Base-by-base conservation (phyloP, 2,797 vertebrate genomes). In the Xyrichtys novacula region DNA sequence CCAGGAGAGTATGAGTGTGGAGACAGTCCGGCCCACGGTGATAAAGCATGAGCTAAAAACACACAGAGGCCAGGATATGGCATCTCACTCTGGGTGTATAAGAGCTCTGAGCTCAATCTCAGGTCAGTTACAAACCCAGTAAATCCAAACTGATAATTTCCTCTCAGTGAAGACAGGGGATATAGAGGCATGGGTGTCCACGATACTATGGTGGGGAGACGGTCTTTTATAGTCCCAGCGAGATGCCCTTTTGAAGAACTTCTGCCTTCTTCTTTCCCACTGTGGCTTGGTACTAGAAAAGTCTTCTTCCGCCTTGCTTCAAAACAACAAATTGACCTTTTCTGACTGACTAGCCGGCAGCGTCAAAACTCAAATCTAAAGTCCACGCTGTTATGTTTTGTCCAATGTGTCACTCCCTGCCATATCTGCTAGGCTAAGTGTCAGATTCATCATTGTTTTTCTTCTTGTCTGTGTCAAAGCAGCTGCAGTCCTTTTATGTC, bases 11-110 rank as follows among this genome's bases (percentile, higher is more conserved):
- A 92, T 97, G 93, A 96, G 93, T 90, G 95, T 96, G 93, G 96
- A 91, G 83, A 95, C 94, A 96, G 89, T 94, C 93, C 97, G 94
- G 74, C 94, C 95, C 1, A 95, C 95, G 86, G 95, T 96, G 80
- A 96, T 96, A 88, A 96, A 94, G 92, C 94, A 96, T 94, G 96
- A 97, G 90, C 96, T 95, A 92, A 95, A 94, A 92, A 95, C 94
- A 84, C 87, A 95, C 92, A 92, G 90, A 91, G 94, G 91, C 86
- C 95, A 95, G 93, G 95, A 95, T 83, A 89, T 92, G 90, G 89
- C 88, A 88, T 58, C 93, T 81, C 92, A 92, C 95, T 92, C 84
- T 94, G 84, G 95, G 94, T 95, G 95, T 94, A 88, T 95, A 91
- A 89, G 93, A 92, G 95, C 93, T 87, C 92, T 95, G 90, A 94